Evolutionary conservation across 2,888 invertebrate genomes (phyloP), one percentile per base, ranked within the genome.

Genomic region (Trichacis sp.): DNA sequence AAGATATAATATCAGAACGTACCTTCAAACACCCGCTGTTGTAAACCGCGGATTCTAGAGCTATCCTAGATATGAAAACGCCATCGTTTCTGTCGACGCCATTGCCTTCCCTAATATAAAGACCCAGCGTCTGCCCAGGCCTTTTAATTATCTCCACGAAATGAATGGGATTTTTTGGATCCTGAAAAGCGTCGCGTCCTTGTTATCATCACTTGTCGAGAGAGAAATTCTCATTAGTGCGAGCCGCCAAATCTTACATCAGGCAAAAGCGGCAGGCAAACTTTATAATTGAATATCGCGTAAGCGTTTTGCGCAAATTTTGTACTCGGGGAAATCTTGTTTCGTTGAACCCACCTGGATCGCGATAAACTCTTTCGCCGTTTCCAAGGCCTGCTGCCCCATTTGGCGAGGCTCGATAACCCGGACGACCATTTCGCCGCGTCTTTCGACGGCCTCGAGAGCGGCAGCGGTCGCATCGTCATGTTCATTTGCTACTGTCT

Each of bases 101-200:
- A 80, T 99, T 98, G n/a, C 98, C 98, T 89, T 99, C 98, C 38
- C 98, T 90, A 80, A 99, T 98, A 85, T 99, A 99, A 64, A 99
- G 89, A 42, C 99, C 99, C 69, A 99, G 88, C 19, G 98, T 98
- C 86, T 99, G 98, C 11, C 98, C 99, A 0, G 99, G 99, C 76
- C 98, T 90, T 86, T 99, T 99, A 72, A 99, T 97, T 80, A 99
- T 98, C 87, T 99, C 99, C 74, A 99, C 97, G 81, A 97, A 91
- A 84, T 94, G 90, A 65, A 96, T 94, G 73, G 91, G 89, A 83
- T 93, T 92, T 74, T 92, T 89, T 12, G 91, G 88, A 82, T 91
- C 91, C 91, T 91, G 57, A 59, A 43, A n/a, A n/a, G n/a, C n/a
- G n/a, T n/a, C n/a, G n/a, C n/a, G n/a, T n/a, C n/a, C n/a, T n/a